A percentile compares a stretch with the other conserved stretches of the same genome.
phyloP scores from a whole-genome alignment of 2,797 vertebrate species.

The Anguilla obscura region DNA sequence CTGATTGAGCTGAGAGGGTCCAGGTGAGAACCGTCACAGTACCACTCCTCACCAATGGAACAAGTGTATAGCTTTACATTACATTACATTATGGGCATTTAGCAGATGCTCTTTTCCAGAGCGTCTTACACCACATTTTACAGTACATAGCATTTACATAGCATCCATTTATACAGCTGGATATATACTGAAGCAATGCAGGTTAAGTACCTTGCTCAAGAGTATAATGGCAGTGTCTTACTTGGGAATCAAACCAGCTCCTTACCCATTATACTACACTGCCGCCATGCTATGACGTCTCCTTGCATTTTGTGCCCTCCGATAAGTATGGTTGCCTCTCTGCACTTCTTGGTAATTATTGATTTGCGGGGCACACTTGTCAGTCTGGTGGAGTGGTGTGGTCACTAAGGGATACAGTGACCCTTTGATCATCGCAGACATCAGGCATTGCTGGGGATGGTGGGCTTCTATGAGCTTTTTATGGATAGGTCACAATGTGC shows the following conservation, averaged over 20 bases:
- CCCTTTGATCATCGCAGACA: neutral
- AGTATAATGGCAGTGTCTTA: too few species aligned
- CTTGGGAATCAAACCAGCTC: too few species aligned
- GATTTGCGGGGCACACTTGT: neutral
- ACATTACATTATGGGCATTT: too few species aligned
- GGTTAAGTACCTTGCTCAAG: too few species aligned
- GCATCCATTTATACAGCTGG: too few species aligned
- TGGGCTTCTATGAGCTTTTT: neutral
- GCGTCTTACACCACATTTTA: too few species aligned
- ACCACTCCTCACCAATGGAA: neutral
- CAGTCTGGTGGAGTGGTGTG: neutral
- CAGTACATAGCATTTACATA: too few species aligned
- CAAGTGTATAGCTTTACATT: neutral
- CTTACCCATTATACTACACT: too few species aligned
- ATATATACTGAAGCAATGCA: too few species aligned
- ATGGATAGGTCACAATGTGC: neutral
- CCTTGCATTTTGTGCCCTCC: neutral
- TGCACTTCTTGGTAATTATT: neutral
- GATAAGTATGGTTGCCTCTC: neutral
- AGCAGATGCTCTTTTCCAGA: too few species aligned
- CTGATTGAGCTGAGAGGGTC: constrained; percentile 91
- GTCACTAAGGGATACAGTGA: neutral
- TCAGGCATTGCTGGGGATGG: neutral
- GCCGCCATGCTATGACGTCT: too few species aligned
- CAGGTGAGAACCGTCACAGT: constrained; percentile 72